phyloP scores from a whole-genome alignment of 2,888 invertebrate genomes.

The Dilophus febrilis region DNA sequence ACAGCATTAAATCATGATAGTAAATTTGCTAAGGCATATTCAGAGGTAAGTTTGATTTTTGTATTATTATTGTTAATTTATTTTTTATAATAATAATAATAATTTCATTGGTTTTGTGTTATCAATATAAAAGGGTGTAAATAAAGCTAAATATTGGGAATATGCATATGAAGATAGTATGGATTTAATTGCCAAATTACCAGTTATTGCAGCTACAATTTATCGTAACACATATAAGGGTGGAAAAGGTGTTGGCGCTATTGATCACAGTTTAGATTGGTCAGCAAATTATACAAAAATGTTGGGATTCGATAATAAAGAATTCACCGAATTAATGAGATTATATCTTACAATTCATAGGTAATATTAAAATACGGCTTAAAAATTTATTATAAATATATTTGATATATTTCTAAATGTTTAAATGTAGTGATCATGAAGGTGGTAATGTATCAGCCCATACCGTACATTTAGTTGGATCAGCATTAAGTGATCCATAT shows the following conservation, averaged over 20 bases:
- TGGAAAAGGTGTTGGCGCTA: constrained; percentile 53
- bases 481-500: constrained; percentile 74
- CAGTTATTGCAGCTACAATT: constrained; percentile 71
- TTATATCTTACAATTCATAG: constrained; percentile 71
- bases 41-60: constrained; percentile 17
- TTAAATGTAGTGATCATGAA: constrained; percentile 59
- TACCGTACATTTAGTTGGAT: constrained; percentile 70
- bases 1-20: constrained; percentile 71
- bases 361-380: constrained; percentile 10
- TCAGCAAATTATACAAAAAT: constrained; percentile 65
- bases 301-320: constrained; percentile 57
- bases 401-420: constrained; percentile 2
- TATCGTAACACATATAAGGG: constrained; percentile 59
- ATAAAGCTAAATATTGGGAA: constrained; percentile 67
- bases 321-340: constrained; percentile 67
- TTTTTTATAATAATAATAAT: not conserved
- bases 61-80: not conserved
- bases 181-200: constrained; percentile 75
- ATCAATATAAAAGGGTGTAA: constrained; percentile 34
- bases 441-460: constrained; percentile 88
- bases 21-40: constrained; percentile 65
- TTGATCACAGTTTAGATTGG: constrained; percentile 68
- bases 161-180: constrained; percentile 64
- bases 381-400: constrained; percentile 1
- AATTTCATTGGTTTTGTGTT: not conserved